Conservation (phyloP, 2,888 invertebrate genomes). For the Cataglyphis livida region DNA sequence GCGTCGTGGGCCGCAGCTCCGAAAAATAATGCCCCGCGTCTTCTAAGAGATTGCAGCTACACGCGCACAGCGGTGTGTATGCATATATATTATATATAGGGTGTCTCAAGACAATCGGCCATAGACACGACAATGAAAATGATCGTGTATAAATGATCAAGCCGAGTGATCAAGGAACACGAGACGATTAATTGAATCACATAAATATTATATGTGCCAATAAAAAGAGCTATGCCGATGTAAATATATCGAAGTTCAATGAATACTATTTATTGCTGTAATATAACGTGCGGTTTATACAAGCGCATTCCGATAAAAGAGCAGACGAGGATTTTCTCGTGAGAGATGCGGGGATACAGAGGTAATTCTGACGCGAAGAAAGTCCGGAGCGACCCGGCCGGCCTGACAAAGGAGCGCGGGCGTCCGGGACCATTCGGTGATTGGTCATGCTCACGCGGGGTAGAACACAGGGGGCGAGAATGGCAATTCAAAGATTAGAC, state of each 20-base stretch:
- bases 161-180: constrained; percentile 1
- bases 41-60: constrained; percentile 73
- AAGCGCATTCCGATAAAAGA: not conserved
- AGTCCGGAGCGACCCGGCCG: constrained; percentile 52
- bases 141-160: not conserved
- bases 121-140: too few species aligned
- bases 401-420: constrained; percentile 55
- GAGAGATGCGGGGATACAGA: constrained; percentile 9
- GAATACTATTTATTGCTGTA: not conserved
- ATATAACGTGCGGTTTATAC: not conserved
- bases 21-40: constrained; percentile 76
- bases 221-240: not conserved
- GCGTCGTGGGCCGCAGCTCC: constrained; percentile 59
- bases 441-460: constrained; percentile 69
- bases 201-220: not conserved
- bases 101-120: constrained; percentile 56
- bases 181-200: not conserved
- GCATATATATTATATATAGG: constrained; percentile 53
- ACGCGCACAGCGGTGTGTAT: constrained; percentile 55
- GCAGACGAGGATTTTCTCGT: constrained; percentile 1
- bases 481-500: constrained; percentile 75
- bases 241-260: not conserved
- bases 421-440: constrained; percentile 62
- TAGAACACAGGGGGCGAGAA: constrained; percentile 64
- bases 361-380: constrained; percentile 56